Evolutionary conservation across 2,797 vertebrate species (phyloP), one percentile per base, ranked within the genome.

Genomic region (Hyperoplus immaculatus): DNA sequence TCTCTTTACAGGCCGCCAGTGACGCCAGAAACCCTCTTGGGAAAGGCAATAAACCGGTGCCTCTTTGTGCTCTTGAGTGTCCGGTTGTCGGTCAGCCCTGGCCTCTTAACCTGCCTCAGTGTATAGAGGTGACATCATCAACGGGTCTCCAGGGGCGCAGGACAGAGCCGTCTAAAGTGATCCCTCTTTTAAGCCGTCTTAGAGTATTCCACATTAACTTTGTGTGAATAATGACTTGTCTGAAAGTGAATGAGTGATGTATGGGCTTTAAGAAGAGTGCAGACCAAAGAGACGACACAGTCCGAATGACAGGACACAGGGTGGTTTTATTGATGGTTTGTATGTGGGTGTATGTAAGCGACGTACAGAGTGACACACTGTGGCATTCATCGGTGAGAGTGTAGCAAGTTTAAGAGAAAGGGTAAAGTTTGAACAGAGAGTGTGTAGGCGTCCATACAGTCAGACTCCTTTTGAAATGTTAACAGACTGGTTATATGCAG

Each of bases 11-110:
- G 90, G 86, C 87, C 65, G 71, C 80, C 29, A 82, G 90, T 95
- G 95, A 96, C 93, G 94, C 93, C 95, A 92, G 88, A 83, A 77
- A 29, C 29, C 90, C 88, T 90, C 91, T 94, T 94, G 91, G 92
- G 92, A 94, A 95, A 95, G 80, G 93, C 94, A 93, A 95, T 95
- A 95, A 95, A 95, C 88, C 65, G 80, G 92, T 92, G 91, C 83
- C 87, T 89, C 89, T 95, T 93, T 95, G 89, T 95, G 80, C 84
- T 89, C 72, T 83, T 51, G 75, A 92, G 92, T 92, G 91, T 92
- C 87, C 77, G 76, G 83, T 89, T 92, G 92, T 91, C 85, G 90
- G 88, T 91, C 89, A 90, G 77, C 4, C 9, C 55, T 92, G 91
- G 82, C 89, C 92, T 91, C 87, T 93, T 91, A 90, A 93, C 91